phyloP scores from a whole-genome alignment of 2,113 vertebrate species.

The Tychaedon coryphoeus region DNA sequence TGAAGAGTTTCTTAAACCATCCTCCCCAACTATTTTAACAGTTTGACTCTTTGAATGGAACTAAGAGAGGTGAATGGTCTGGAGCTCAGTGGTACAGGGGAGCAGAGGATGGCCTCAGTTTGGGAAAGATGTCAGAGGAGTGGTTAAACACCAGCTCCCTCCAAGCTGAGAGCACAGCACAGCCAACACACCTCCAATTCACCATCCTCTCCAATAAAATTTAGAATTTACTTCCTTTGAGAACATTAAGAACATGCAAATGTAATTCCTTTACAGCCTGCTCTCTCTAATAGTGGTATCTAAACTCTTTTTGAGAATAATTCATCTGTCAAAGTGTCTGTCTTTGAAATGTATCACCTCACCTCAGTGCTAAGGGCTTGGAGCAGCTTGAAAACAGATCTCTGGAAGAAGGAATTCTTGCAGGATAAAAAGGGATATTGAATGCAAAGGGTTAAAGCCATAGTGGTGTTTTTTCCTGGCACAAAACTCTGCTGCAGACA shows the following conservation, averaged over 20 bases:
- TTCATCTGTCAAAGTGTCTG: not conserved
- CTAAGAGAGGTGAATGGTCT: not conserved
- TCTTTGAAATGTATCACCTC: not conserved
- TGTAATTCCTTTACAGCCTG: not conserved
- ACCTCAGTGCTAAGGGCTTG: not conserved
- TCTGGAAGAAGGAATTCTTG: not conserved
- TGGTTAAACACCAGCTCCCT: not conserved
- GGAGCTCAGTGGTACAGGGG: not conserved
- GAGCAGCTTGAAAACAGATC: not conserved
- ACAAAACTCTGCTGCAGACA: not conserved
- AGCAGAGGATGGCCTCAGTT: not conserved
- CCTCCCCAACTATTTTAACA: conserved; percentile 15
- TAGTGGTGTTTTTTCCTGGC: not conserved
- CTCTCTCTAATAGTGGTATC: not conserved
- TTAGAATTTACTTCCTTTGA: not conserved
- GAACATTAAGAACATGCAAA: not conserved
- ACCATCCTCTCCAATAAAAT: not conserved
- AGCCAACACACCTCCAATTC: not conserved
- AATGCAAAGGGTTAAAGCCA: not conserved
- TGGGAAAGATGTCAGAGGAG: not conserved
- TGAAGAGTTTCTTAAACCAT: not conserved
- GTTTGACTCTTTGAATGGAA: not conserved
- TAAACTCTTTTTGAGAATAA: not conserved
- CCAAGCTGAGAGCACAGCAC: not conserved
- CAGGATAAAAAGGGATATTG: not conserved